These are phyloP conservation scores for Gallinago paraguaiae DNA, from an alignment of 2,113 vertebrate genomes.

Conservation along the genomic window DNA sequence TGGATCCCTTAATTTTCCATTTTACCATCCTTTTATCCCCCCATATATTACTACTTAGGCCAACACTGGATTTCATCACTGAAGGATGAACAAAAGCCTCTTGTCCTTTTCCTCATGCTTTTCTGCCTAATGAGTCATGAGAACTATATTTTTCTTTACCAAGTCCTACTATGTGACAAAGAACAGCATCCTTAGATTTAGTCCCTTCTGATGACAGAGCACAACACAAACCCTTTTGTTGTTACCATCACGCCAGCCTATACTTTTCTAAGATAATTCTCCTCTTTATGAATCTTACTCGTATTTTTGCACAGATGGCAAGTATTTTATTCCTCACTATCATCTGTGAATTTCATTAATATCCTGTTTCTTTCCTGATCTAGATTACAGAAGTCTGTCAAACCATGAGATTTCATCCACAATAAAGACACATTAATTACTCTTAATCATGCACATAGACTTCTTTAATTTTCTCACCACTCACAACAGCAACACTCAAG, in stretches of 20 bases:
- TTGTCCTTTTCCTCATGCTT: not conserved
- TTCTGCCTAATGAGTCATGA: not conserved
- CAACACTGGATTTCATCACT: not conserved
- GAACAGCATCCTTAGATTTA: not conserved
- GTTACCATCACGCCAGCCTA: not conserved
- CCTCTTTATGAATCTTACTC: not conserved
- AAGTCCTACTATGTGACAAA: not conserved
- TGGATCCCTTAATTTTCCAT: not conserved
- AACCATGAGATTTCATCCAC: not conserved
- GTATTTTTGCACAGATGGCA: not conserved
- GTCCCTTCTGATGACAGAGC: not conserved
- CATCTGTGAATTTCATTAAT: not conserved
- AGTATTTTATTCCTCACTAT: not conserved
- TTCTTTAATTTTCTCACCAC: not conserved
- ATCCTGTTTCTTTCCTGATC: not conserved
- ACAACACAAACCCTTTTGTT: not conserved
- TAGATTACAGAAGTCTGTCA: not conserved
- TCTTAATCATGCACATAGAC: accelerated
- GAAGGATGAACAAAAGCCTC: not conserved
- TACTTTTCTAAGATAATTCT: not conserved
- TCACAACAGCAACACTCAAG: not conserved
- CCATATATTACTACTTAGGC: not conserved
- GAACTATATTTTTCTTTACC: not conserved
- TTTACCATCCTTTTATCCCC: accelerated
- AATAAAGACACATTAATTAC: not conserved